Evolutionary conservation across 92 coral and sea anemone genomes (phyloP), one percentile per base, ranked within the genome.

Genomic region (Epizoanthus fatuus): DNA sequence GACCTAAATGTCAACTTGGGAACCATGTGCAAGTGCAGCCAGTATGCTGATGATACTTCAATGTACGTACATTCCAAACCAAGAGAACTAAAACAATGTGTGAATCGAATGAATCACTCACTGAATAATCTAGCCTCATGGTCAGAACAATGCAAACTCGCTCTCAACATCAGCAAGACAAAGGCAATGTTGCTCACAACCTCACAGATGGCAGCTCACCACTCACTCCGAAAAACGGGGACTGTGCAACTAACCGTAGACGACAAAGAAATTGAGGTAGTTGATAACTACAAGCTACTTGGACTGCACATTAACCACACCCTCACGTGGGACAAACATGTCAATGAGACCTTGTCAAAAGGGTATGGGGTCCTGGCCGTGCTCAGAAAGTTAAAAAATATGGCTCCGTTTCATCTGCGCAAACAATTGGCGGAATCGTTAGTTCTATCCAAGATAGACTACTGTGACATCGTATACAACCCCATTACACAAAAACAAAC

Each of bases 211-310:
- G 65, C 65, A 59, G 65, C 65, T 19, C 65, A 59, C 17, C 65
- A 59, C 19, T 59, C 65, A 59, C 65, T 0, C 65, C 29, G 65
- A 16, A 59, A 59, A 59, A 5, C 25, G 13, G 65, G 17, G 19
- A 59, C 25, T 16, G 65, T 59, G 19, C 65, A 59, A 59, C 65
- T 19, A 1, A 16, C 19, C 65, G 25, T 59, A 59, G 65, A 59
- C 65, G 25, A 59, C 65, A 59, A 59, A 59, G 65, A 59, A 59
- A 59, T 59, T 59, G 65, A 14, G 65, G 65, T 59, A 59, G 65
- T 19, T 59, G 65, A 59, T 16, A 59, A 59, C 19, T 59, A 59
- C 65, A 59, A 59, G 65, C 32, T 59, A 16, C 65, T 59, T 11
- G 65, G 65, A 59, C 16, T 59, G 17, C 65, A 59, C 35, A 29